Conservation (phyloP, 2,888 invertebrate genomes). For the Graphium colonna region DNA sequence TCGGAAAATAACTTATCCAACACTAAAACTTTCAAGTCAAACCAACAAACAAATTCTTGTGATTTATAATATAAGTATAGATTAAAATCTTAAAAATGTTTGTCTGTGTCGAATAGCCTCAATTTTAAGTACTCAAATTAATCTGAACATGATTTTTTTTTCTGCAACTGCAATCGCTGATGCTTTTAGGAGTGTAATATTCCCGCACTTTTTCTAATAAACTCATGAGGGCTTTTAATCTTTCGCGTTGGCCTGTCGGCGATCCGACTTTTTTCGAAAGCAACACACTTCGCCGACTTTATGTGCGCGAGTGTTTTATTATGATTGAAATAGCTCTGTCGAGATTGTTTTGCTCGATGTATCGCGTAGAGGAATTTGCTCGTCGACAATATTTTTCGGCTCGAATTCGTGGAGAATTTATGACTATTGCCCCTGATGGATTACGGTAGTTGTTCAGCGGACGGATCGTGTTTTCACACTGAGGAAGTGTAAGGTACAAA, state of each 20-base stretch:
- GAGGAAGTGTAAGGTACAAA: background rate
- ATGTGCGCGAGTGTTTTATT: slow-evolving; percentile 21
- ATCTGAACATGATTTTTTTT: too few relatives aligned
- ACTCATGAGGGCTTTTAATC: background rate
- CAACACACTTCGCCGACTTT: slow-evolving; percentile 19
- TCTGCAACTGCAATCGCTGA: too few relatives aligned
- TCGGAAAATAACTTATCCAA: too few relatives aligned
- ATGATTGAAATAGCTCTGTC: slow-evolving; percentile 22
- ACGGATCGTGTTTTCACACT: slow-evolving; percentile 4
- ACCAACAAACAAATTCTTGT: too few relatives aligned
- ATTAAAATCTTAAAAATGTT: too few relatives aligned
- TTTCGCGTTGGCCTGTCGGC: background rate
- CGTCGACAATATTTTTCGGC: slow-evolving; percentile 11
- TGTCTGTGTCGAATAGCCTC: too few relatives aligned
- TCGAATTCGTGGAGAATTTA: slow-evolving; percentile 3
- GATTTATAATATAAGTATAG: too few relatives aligned
- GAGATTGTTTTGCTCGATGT: slow-evolving; percentile 20
- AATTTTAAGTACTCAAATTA: too few relatives aligned
- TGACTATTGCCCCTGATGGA: slow-evolving; percentile 6
- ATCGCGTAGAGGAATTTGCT: slow-evolving; percentile 8
- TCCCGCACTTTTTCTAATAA: background rate
- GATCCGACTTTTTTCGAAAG: slow-evolving; percentile 11
- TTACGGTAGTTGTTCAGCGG: slow-evolving; percentile 1
- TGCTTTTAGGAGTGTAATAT: too few relatives aligned
- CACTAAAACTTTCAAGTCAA: too few relatives aligned